Evolutionary conservation across 2,797 vertebrate genomes (phyloP).

Genomic region (Sus cebifrons): DNA sequence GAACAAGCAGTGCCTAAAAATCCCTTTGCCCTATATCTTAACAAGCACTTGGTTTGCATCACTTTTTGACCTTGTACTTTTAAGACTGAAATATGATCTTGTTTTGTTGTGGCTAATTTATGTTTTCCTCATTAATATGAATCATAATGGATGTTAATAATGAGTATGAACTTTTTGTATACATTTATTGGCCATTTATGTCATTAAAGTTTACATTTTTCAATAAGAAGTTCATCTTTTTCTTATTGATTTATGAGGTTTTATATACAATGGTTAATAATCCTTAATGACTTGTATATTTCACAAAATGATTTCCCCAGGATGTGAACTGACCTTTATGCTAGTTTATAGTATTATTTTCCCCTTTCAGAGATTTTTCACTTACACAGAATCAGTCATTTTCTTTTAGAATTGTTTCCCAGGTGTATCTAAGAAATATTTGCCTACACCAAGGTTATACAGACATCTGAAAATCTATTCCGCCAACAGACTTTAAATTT

Average conservation of each 20-base stretch:
- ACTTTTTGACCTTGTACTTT: neutral
- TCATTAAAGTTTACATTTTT: constrained; percentile 31
- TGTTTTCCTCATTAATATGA: constrained; percentile 2
- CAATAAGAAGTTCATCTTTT: neutral
- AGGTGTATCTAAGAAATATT: neutral
- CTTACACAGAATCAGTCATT: neutral
- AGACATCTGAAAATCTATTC: neutral
- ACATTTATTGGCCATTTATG: neutral
- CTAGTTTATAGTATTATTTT: neutral
- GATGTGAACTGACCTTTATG: neutral
- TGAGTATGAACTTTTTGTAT: neutral
- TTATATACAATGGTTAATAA: neutral
- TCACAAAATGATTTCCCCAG: neutral
- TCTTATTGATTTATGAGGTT: neutral
- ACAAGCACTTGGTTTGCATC: neutral
- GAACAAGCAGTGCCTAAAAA: neutral
- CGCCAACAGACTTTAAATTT: neutral
- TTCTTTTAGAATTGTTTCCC: neutral
- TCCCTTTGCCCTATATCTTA: too few species aligned
- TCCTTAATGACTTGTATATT: neutral
- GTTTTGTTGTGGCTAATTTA: neutral
- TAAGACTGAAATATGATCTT: neutral
- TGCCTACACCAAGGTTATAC: neutral
- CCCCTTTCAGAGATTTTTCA: neutral
- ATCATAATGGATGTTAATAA: neutral